phyloP scores from a whole-genome alignment of 2,888 invertebrate genomes.

The Chorisops tibialis region DNA sequence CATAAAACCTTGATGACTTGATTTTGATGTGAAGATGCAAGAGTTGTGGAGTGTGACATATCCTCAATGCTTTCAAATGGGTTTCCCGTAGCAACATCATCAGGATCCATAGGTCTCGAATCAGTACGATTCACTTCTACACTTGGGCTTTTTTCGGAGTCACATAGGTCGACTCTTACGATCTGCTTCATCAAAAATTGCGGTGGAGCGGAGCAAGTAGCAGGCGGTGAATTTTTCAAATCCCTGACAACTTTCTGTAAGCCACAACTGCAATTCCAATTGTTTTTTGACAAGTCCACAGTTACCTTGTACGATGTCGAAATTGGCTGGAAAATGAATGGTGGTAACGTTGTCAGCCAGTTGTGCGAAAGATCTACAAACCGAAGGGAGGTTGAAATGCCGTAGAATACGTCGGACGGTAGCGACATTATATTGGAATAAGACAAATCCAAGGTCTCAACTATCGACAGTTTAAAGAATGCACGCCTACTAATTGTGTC shows the following conservation, averaged over 20 bases:
- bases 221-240: not conserved
- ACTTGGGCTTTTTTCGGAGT: not conserved
- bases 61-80: not conserved
- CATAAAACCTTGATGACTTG: no score
- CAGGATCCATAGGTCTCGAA: no score
- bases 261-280: constrained; percentile 12
- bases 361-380: not conserved
- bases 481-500: not conserved
- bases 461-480: not conserved
- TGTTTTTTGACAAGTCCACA: not conserved
- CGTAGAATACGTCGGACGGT: not conserved
- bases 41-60: not conserved
- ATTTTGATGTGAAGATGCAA: not conserved
- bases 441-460: not conserved
- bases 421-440: not conserved
- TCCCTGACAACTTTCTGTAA: not conserved
- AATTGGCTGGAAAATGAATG: not conserved
- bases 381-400: not conserved
- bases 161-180: not conserved
- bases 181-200: not conserved
- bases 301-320: not conserved
- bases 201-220: not conserved
- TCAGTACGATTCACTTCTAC: no score
- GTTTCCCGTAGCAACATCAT: not conserved
- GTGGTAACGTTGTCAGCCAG: not conserved